Conservation (phyloP, 2,113 vertebrate species). For the Cyprinodon variegatus region DNA sequence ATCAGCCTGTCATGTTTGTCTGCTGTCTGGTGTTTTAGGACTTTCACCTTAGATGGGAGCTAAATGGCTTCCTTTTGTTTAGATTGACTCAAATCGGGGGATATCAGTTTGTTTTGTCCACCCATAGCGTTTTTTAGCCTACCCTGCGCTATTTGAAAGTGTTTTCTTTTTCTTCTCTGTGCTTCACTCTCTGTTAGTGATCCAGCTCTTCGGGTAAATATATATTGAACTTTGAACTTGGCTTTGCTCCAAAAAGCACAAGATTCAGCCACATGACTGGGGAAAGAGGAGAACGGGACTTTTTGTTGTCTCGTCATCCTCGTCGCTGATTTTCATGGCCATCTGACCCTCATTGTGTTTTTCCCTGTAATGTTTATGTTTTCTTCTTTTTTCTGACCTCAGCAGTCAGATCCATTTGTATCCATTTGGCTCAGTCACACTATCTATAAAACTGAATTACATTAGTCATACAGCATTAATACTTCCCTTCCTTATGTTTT, state of each 20-base stretch:
- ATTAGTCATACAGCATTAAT: neutral
- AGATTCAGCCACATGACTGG: slow-evolving; percentile 58
- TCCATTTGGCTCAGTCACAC: neutral
- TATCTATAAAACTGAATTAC: neutral
- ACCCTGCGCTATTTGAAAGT: neutral
- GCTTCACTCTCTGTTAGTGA: neutral
- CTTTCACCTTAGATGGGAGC: neutral
- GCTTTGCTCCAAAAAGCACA: slow-evolving; percentile 35
- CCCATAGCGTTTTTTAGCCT: neutral
- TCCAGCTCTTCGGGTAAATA: slow-evolving; percentile 13
- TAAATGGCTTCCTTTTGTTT: neutral
- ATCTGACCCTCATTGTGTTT: slow-evolving; percentile 18
- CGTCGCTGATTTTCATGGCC: slow-evolving; percentile 24
- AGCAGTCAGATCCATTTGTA: neutral
- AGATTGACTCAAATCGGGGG: neutral
- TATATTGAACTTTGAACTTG: slow-evolving; percentile 59
- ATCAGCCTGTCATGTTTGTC: neutral
- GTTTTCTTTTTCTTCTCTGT: neutral
- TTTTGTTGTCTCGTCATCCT: slow-evolving; percentile 14
- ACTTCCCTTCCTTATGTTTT: neutral
- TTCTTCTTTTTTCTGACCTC: slow-evolving; percentile 1
- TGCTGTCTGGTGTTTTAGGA: neutral
- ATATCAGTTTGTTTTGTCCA: neutral
- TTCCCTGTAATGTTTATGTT: slow-evolving; percentile 8
- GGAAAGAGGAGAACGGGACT: slow-evolving; percentile 53